phyloP scores from a whole-genome alignment of 1,140 invertebrate genomes.

The Drosophila sp. region DNA sequence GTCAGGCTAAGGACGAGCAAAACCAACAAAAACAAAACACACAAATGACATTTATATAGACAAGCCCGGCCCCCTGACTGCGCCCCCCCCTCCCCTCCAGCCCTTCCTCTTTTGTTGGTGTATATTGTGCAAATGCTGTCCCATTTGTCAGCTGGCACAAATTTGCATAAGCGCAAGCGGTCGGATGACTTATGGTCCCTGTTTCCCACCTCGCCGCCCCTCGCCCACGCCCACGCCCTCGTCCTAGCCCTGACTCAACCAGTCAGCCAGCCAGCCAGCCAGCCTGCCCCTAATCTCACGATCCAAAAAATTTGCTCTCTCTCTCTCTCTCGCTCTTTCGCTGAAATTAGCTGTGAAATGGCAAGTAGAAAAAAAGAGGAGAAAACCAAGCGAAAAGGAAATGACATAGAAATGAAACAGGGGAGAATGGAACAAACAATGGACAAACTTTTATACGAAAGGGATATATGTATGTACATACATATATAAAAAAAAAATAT shows the following conservation, averaged over 20 bases:
- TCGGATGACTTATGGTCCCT: conserved; percentile 75
- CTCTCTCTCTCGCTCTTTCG: conserved; percentile 32
- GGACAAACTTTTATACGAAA: conserved; percentile 13
- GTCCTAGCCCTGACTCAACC: not conserved
- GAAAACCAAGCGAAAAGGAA: conserved; percentile 45
- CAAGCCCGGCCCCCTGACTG: conserved; percentile 51
- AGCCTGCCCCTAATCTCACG: conserved; percentile 68
- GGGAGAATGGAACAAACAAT: conserved; percentile 64
- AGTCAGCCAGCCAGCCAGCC: conserved; percentile 3
- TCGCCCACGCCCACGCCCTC: not conserved
- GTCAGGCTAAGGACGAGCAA: conserved; percentile 61
- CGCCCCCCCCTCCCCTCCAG: not conserved
- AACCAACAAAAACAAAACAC: conserved; percentile 33
- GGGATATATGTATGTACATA: not conserved
- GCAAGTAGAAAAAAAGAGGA: conserved; percentile 17
- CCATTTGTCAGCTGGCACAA: conserved; percentile 79
- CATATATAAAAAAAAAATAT: not conserved
- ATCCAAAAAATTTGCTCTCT: conserved; percentile 62
- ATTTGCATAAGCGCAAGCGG: conserved; percentile 78
- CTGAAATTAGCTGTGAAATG: conserved; percentile 79
- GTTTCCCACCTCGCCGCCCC: conserved; percentile 29
- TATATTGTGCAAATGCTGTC: conserved; percentile 79
- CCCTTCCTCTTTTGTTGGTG: conserved; percentile 30
- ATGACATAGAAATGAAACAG: conserved; percentile 79
- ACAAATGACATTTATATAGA: conserved; percentile 79